These are phyloP conservation scores for Dufourea novaeangliae DNA, from an alignment of 1,140 invertebrate species.

Conservation along the genomic window DNA sequence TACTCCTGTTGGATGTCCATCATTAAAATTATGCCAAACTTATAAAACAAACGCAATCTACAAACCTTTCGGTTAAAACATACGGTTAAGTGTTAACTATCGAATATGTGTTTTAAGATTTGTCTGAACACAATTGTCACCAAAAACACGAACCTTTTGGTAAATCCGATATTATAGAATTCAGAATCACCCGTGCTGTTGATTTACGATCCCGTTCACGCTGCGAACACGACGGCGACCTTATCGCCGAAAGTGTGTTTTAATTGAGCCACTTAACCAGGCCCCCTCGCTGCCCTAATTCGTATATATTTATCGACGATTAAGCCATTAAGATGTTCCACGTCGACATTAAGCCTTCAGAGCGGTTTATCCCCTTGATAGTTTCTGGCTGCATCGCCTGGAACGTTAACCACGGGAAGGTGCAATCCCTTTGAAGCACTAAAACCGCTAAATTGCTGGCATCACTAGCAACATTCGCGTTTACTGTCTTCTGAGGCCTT, in stretches of 20 bases:
- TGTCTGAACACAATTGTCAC: too few relatives aligned
- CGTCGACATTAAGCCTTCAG: slow-evolving; percentile 26
- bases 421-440: slow-evolving; percentile 54
- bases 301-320: slow-evolving; percentile 64
- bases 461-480: slow-evolving; percentile 46
- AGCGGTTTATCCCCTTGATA: slow-evolving; percentile 44
- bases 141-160: too few relatives aligned
- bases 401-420: slow-evolving; percentile 6
- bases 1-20: too few relatives aligned
- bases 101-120: too few relatives aligned
- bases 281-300: slow-evolving; percentile 48
- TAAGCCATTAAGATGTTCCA: slow-evolving; percentile 57
- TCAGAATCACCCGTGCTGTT: slow-evolving; percentile 16
- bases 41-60: too few relatives aligned
- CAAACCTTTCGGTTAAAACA: too few relatives aligned
- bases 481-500: slow-evolving; percentile 24
- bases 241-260: slow-evolving; percentile 47
- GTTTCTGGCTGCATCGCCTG: slow-evolving; percentile 30
- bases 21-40: too few relatives aligned
- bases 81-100: too few relatives aligned
- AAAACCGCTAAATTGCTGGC: slow-evolving; percentile 57
- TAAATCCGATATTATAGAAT: neutral
- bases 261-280: slow-evolving; percentile 56
- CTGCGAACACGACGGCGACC: neutral
- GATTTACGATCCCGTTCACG: neutral